A percentile compares a stretch with the other conserved stretches of the same genome.
phyloP scores from a whole-genome alignment of 2,113 vertebrate species.

The Sclerurus mexicanus region DNA sequence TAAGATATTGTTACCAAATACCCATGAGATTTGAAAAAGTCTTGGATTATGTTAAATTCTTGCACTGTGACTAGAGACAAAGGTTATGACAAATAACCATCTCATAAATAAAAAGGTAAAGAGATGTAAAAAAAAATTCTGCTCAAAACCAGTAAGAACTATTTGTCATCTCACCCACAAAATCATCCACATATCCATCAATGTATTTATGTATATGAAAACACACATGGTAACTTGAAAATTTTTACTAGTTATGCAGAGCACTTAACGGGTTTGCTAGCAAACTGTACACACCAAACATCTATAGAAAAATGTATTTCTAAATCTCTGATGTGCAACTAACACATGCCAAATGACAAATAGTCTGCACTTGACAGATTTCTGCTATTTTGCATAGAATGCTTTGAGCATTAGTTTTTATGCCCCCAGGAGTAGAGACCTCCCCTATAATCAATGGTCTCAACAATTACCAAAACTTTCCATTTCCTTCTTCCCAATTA shows the following conservation, averaged over 20 bases:
- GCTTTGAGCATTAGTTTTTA: constrained; percentile 46
- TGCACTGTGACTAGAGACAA: background rate
- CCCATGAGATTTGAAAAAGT: background rate
- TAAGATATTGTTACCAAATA: background rate
- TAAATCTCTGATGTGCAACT: background rate
- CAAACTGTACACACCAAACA: background rate
- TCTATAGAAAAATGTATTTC: background rate
- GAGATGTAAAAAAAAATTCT: background rate
- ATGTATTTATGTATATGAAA: background rate
- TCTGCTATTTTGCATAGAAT: background rate
- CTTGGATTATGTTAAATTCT: background rate
- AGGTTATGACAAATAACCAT: background rate
- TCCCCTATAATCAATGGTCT: background rate
- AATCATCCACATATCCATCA: background rate
- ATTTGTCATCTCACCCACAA: background rate
- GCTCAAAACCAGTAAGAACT: background rate
- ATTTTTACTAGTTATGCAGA: background rate
- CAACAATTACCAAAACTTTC: background rate
- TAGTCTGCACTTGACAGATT: background rate
- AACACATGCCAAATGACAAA: background rate
- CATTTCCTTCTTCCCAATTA: background rate
- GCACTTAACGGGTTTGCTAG: background rate
- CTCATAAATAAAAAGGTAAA: background rate
- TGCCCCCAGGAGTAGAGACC: background rate
- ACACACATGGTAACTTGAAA: background rate